phyloP scores from a whole-genome alignment of 1,140 invertebrate genomes.

The Oppia nitens region DNA sequence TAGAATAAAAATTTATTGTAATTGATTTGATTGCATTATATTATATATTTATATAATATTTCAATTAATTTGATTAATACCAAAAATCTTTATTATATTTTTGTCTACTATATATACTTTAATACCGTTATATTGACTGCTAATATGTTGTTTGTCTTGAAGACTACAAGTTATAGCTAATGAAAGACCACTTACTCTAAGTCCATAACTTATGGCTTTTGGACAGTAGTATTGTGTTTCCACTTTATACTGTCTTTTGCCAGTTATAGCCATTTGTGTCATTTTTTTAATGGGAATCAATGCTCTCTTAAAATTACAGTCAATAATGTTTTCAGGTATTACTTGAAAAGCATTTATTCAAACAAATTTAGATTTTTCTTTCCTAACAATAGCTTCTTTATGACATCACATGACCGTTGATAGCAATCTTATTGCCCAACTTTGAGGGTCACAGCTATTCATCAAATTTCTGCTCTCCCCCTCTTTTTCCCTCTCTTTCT shows the following conservation, averaged over 20 bases:
- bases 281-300: neutral
- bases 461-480: neutral
- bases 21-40: too few species aligned
- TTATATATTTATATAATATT: too few species aligned
- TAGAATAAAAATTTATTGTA: too few species aligned
- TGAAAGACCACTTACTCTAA: too few species aligned
- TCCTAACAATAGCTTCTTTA: neutral
- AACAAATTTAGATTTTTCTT: neutral
- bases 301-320: neutral
- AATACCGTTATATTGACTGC: too few species aligned
- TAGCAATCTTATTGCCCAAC: neutral
- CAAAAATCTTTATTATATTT: too few species aligned
- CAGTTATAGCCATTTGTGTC: neutral
- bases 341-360: neutral
- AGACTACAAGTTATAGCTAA: too few species aligned
- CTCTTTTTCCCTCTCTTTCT: too few species aligned
- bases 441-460: neutral
- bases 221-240: neutral
- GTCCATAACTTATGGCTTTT: neutral
- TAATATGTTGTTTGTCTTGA: too few species aligned
- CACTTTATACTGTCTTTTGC: too few species aligned
- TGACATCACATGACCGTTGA: neutral
- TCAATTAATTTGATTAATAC: too few species aligned
- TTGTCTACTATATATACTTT: too few species aligned
- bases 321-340: neutral